Base-by-base conservation (phyloP, 2,113 vertebrate genomes). In the Ammospiza nelsoni region DNA sequence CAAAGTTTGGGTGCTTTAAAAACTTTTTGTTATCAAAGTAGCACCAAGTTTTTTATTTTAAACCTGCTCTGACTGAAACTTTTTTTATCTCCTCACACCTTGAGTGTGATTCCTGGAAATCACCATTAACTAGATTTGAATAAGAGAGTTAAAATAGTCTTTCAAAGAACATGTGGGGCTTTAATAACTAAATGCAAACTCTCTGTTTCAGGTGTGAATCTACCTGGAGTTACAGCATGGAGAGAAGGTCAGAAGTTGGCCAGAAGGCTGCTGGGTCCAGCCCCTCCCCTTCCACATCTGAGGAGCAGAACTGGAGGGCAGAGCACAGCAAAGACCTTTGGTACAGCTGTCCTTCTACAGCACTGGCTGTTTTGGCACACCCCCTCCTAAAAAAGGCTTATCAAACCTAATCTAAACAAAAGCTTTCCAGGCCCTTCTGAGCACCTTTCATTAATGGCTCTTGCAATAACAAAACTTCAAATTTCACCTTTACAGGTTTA, bases 231-330 rank as follows among this genome's bases (percentile, higher is more conserved):
- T 35, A 86, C 81, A 7, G 91, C 98, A 23, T 98, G 98, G 98
- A 97, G 97, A 49, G 96, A 96, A 95, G 98, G 98, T 43, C 97
- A 92, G 61, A 97, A 84, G 35, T 79, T 98, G 80, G 97, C 71
- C 2, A 95, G 88, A 29, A 87, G 39, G 63, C 61, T 98, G 71
- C 97, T 98, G 3, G 98, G 98, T 12, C 97, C 97, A 33, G 46
- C 49, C 2, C 92, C 94, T 5, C 5, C 68, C 7, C 21, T 49
- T 75, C 35, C 63, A 74, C 85, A 52, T 13, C 19, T 11, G 63
- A 91, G 41, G 37, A 78, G 48, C 37, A 57, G 15, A 57, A 7
- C 21, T 55, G 71, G 74, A 63, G 82, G 88, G 58, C 43, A 20
- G 29, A 84, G 28, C 81, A 46, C 49, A 14, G 2, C 80, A 11